Evolutionary conservation across 2,888 invertebrate genomes (phyloP), one percentile per base, ranked within the genome.

Genomic region (Tetragnatha montana): DNA sequence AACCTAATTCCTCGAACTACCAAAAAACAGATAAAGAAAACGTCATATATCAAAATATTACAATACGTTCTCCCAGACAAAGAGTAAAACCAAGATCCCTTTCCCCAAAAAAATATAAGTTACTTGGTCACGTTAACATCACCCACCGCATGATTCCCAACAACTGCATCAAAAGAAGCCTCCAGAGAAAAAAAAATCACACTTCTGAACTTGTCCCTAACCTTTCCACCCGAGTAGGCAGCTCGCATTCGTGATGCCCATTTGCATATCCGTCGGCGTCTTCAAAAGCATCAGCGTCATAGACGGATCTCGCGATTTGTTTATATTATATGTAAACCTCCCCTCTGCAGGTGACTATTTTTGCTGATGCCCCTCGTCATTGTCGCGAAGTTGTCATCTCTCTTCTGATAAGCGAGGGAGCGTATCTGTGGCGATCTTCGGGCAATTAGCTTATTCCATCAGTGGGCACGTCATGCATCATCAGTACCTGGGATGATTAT

Each of bases 391-490:
- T 79, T 78, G 85, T 85, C 85, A 85, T 51, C 70, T 60, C n/a
- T 71, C 22, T 50, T 60, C 49, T 76, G 85, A 85, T 85, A 78
- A 85, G 78, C 51, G 49, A 82, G 70, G 17, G 22, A 6, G 10
- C 60, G 51, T 82, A 74, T 74, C 74, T 22, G 73, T 35, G 76
- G 76, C 76, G 75, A 87, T 81, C 87, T 60, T 22, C 50, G 8
- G 35, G 87, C 87, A 87, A 87, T 87, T 87, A 87, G 87, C 74
- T 81, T 51, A 69, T 76, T 75, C 81, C 69, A n/a, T 51, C 60
- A 60, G 81, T 69, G 50, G 3, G 19, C 21, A 14, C 35, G 50
- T 81, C 74, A 87, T 81, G 74, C 75, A 73, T 87, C 87, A 87
- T 8, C 19, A 68, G 69, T 35, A 51, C 19, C 73, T 50, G 60